Conservation (phyloP, 92 coral and sea anemone species). For the Bergia puertoricense region DNA sequence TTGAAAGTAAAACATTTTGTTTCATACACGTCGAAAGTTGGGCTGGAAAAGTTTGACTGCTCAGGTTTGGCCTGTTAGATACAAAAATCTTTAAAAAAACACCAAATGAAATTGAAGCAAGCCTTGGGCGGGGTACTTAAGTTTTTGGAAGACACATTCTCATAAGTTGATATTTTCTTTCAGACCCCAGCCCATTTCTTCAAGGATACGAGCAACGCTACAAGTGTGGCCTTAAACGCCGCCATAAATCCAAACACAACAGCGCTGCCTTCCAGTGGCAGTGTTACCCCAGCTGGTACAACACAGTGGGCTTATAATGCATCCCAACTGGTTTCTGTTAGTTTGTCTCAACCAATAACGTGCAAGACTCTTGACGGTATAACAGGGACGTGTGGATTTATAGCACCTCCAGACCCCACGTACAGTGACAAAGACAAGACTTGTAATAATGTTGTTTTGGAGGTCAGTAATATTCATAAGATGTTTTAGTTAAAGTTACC, state of each 20-base stretch:
- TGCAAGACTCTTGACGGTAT: conserved; percentile 74
- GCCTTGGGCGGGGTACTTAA: no score
- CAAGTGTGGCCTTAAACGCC: conserved; percentile 1
- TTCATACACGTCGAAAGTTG: no score
- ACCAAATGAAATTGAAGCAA: no score
- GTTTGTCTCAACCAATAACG: conserved; percentile 60
- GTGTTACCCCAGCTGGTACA: conserved; percentile 2
- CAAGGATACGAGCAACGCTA: conserved; percentile 12
- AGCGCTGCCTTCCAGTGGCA: conserved; percentile 20
- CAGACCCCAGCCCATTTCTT: conserved; percentile 41
- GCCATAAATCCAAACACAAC: conserved; percentile 44
- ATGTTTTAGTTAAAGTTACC: no score
- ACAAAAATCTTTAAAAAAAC: no score
- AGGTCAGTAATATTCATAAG: conserved; percentile 56
- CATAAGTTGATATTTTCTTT: neutral
- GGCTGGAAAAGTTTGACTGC: no score
- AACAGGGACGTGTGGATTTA: conserved; percentile 63
- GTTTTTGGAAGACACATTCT: neutral
- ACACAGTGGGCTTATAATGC: conserved; percentile 48
- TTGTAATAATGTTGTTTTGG: conserved; percentile 81
- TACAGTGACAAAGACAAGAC: conserved; percentile 68
- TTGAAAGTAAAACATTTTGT: no score
- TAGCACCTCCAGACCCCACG: conserved; percentile 68
- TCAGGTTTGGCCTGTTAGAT: no score
- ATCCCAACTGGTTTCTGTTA: conserved; percentile 51